These are phyloP conservation scores for Dicycla oo DNA, from an alignment of 2,888 invertebrate species.

Conservation along the genomic window DNA sequence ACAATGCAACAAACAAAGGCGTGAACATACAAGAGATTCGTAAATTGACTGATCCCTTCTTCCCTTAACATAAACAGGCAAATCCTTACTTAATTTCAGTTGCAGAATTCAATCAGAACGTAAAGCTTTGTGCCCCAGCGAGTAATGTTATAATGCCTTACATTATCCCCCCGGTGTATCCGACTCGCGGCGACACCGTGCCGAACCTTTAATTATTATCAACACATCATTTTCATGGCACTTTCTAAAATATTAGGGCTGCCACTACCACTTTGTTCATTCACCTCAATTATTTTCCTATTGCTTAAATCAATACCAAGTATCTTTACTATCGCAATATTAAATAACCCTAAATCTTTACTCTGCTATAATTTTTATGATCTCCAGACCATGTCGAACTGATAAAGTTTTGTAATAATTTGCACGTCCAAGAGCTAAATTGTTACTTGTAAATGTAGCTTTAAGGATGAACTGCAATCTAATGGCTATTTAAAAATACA, in stretches of 20 bases:
- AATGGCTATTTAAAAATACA: constrained; percentile 63
- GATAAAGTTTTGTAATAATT: constrained; percentile 65
- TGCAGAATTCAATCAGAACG: constrained; percentile 90
- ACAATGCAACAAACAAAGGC: constrained; percentile 77
- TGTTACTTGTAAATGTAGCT: constrained; percentile 55
- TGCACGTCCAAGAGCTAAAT: constrained; percentile 60
- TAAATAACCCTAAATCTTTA: constrained; percentile 47
- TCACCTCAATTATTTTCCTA: constrained; percentile 30
- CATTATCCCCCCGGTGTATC: constrained; percentile 85
- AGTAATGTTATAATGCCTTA: constrained; percentile 89
- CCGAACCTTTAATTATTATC: constrained; percentile 90
- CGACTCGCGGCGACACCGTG: constrained; percentile 82
- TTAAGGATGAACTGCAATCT: constrained; percentile 57
- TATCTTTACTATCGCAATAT: constrained; percentile 39
- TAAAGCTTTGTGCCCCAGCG: constrained; percentile 87
- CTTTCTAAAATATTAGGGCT: constrained; percentile 83
- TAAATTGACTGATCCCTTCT: constrained; percentile 87
- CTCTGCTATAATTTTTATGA: constrained; percentile 46
- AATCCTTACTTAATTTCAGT: constrained; percentile 91
- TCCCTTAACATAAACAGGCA: constrained; percentile 88
- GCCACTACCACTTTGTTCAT: constrained; percentile 63
- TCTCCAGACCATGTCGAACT: constrained; percentile 60
- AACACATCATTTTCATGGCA: constrained; percentile 89
- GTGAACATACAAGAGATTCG: constrained; percentile 79
- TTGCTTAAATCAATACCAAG: constrained; percentile 32